phyloP scores from a whole-genome alignment of 2,113 vertebrate species.

The Lepus americanus region DNA sequence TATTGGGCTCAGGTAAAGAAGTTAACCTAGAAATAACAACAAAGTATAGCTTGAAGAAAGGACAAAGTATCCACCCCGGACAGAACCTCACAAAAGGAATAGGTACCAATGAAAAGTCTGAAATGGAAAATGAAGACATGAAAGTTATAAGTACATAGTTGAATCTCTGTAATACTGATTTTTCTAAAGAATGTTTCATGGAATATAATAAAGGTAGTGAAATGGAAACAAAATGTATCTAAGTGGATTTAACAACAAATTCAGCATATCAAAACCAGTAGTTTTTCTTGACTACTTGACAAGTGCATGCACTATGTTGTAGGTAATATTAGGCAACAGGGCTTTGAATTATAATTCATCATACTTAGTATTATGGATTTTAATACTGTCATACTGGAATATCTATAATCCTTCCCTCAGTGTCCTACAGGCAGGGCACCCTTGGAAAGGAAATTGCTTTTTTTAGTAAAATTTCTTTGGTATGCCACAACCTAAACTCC shows the following conservation, averaged over 20 bases:
- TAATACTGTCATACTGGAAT: not conserved
- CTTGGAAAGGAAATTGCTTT: conserved; percentile 8
- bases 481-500: conserved; percentile 11
- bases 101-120: too few relatives aligned
- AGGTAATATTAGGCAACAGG: not conserved
- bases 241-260: not conserved
- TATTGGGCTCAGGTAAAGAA: too few relatives aligned
- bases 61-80: too few relatives aligned
- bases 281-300: not conserved
- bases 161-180: too few relatives aligned
- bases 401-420: not conserved
- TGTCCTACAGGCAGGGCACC: not conserved
- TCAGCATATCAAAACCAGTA: not conserved
- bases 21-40: too few relatives aligned
- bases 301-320: not conserved
- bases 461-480: not conserved
- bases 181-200: too few relatives aligned
- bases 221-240: not conserved
- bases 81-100: too few relatives aligned
- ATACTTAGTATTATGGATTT: not conserved
- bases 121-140: too few relatives aligned
- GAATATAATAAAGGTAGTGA: too few relatives aligned
- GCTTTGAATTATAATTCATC: not conserved
- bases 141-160: too few relatives aligned
- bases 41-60: too few relatives aligned